Percentiles rank a stretch among this genome's conserved stretches.
These are phyloP conservation scores for Egretta garzetta DNA, from an alignment of 2,113 vertebrate genomes.

Conservation along the genomic window DNA sequence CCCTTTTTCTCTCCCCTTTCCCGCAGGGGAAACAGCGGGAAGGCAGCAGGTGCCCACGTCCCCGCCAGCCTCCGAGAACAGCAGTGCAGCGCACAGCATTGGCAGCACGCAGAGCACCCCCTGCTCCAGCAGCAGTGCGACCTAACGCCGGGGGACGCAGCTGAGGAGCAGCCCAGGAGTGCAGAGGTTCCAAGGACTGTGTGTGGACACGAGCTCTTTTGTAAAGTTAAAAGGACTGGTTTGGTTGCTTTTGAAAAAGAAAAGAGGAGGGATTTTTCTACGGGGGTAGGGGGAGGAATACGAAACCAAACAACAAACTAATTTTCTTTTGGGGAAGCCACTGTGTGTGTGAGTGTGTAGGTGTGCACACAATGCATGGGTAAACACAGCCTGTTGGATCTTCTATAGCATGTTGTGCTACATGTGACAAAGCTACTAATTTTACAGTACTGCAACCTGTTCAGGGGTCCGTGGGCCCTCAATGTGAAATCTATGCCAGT, in stretches of 20 bases:
- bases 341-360: slow-evolving; percentile 13
- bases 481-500: slow-evolving; percentile 81
- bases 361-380: slow-evolving; percentile 22
- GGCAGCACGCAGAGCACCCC: slow-evolving; percentile 97
- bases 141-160: slow-evolving; percentile 70
- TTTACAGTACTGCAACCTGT: slow-evolving; percentile 66
- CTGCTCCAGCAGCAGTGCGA: slow-evolving; percentile 92
- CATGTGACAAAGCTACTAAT: slow-evolving; percentile 75
- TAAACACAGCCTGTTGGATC: slow-evolving; percentile 54
- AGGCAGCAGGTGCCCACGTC: slow-evolving; percentile 84
- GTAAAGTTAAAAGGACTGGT: slow-evolving; percentile 46
- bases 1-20: background rate
- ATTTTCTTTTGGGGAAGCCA: slow-evolving; percentile 58
- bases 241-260: slow-evolving; percentile 35
- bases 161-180: background rate
- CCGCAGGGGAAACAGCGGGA: slow-evolving; percentile 79
- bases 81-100: slow-evolving; percentile 92
- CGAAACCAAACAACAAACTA: slow-evolving; percentile 11
- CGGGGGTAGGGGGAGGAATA: background rate
- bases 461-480: slow-evolving; percentile 59
- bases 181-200: slow-evolving; percentile 20
- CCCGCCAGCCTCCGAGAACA: slow-evolving; percentile 88
- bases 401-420: slow-evolving; percentile 55
- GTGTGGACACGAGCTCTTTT: background rate
- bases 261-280: slow-evolving; percentile 20